A percentile compares a stretch with the other conserved stretches of the same genome.
phyloP scores from a whole-genome alignment of 64 coral and sea anemone species.

The Montipora efflorescens region DNA sequence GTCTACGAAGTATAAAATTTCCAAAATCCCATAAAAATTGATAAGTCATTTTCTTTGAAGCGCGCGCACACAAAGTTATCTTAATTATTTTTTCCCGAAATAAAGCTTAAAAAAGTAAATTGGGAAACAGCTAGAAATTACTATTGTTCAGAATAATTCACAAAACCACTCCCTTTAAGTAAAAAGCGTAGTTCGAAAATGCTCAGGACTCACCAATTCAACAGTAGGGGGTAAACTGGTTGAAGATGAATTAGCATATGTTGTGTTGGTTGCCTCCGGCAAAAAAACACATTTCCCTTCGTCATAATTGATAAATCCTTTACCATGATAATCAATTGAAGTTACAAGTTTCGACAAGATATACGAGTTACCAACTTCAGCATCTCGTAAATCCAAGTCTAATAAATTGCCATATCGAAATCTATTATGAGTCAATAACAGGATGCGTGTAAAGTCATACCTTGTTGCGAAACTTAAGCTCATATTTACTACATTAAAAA shows the following conservation, averaged over 20 bases:
- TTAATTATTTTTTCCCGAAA: background rate
- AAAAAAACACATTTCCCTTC: conserved; percentile 32
- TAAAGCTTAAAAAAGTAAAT: background rate
- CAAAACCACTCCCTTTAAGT: background rate
- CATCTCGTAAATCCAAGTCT: background rate
- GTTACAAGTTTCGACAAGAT: background rate
- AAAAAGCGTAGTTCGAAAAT: background rate
- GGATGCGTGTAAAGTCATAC: background rate
- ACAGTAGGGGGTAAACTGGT: conserved; percentile 27
- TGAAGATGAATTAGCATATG: conserved; percentile 12
- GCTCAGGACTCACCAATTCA: conserved; percentile 32
- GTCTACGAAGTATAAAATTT: conserved; percentile 9
- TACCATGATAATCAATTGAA: conserved; percentile 25
- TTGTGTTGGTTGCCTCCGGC: conserved; percentile 30
- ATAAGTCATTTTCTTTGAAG: conserved; percentile 16
- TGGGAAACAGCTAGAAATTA: background rate
- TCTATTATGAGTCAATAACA: background rate
- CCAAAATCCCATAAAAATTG: conserved; percentile 16
- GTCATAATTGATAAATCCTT: conserved; percentile 19
- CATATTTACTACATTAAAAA: conserved; percentile 21
- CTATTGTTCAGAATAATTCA: background rate
- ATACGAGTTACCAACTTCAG: background rate
- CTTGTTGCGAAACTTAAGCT: background rate
- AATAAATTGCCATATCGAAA: background rate
- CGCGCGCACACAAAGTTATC: background rate